Percentiles rank a stretch among this genome's conserved stretches.
These are phyloP conservation scores for Scelioninae gen. 1 DNA, from an alignment of 2,888 invertebrate genomes.

Conservation along the genomic window DNA sequence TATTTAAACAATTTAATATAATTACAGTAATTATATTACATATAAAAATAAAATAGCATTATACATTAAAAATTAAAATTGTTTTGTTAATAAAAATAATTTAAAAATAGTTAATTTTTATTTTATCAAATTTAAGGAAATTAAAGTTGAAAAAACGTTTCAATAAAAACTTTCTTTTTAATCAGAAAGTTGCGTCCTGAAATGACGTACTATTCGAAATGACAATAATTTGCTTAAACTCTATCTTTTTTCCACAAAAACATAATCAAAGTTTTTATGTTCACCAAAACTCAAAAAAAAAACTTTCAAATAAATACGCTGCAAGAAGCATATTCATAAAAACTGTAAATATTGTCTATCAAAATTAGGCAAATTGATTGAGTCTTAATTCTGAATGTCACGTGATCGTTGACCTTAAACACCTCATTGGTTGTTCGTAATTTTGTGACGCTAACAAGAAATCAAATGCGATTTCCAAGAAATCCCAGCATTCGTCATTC, in stretches of 20 bases:
- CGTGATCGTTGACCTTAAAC: constrained; percentile 26
- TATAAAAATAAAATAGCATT: too few species aligned
- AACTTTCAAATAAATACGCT: constrained; percentile 4
- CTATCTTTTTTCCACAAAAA: too few species aligned
- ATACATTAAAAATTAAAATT: too few species aligned
- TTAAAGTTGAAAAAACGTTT: too few species aligned
- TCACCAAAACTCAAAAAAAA: constrained; percentile 3
- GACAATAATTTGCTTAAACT: neutral
- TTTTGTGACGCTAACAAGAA: constrained; percentile 48
- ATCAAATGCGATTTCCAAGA: constrained; percentile 51
- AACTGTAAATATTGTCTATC: constrained; percentile 27
- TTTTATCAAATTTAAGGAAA: too few species aligned
- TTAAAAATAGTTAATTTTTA: too few species aligned
- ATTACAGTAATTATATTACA: too few species aligned
- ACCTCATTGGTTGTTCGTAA: constrained; percentile 45
- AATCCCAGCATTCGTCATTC: constrained; percentile 48
- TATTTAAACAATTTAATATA: too few species aligned
- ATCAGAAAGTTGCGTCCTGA: neutral
- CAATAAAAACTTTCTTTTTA: too few species aligned
- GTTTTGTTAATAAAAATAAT: too few species aligned
- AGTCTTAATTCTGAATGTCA: constrained; percentile 17
- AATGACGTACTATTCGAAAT: neutral
- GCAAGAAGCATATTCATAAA: constrained; percentile 21
- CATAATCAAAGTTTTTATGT: neutral
- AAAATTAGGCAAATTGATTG: constrained; percentile 1